phyloP scores from a whole-genome alignment of 2,888 invertebrate genomes.

The Dolichomitus sp. region DNA sequence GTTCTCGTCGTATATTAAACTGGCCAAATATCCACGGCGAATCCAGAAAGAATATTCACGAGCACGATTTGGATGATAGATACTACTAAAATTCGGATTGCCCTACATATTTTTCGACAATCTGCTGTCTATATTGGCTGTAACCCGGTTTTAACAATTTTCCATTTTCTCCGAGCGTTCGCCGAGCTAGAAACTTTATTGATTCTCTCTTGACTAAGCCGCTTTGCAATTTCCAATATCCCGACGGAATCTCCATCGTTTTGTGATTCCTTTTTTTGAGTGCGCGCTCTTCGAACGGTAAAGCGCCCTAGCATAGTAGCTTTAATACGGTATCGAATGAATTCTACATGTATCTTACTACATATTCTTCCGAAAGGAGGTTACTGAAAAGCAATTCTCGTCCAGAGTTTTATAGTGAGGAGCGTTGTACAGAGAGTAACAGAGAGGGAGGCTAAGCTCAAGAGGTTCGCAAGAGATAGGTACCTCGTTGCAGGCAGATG shows the following conservation, averaged over 20 bases:
- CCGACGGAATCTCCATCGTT: conserved; percentile 48
- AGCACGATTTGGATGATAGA: background rate
- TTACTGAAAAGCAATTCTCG: conserved; percentile 61
- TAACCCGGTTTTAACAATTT: conserved; percentile 41
- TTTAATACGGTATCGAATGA: conserved; percentile 64
- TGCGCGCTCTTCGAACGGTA: conserved; percentile 11
- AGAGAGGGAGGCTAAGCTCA: conserved; percentile 25
- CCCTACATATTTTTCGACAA: conserved; percentile 37
- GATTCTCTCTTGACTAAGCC: conserved; percentile 64
- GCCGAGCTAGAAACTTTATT: conserved; percentile 46
- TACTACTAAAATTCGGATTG: conserved; percentile 6
- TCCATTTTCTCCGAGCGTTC: conserved; percentile 25
- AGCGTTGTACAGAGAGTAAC: background rate
- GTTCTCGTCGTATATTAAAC: conserved; percentile 45
- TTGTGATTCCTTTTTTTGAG: conserved; percentile 19
- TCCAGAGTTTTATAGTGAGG: conserved; percentile 21
- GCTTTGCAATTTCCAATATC: conserved; percentile 65
- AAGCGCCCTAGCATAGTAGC: conserved; percentile 39
- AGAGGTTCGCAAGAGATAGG: conserved; percentile 38
- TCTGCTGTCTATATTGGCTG: conserved; percentile 20
- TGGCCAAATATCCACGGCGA: conserved; percentile 40
- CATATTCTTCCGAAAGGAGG: conserved; percentile 59
- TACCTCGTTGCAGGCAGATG: conserved; percentile 64
- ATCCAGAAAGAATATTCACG: conserved; percentile 37
- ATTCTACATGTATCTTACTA: conserved; percentile 38